Conservation (phyloP, 2,888 invertebrate species). For the Ormyrus labotus region DNA sequence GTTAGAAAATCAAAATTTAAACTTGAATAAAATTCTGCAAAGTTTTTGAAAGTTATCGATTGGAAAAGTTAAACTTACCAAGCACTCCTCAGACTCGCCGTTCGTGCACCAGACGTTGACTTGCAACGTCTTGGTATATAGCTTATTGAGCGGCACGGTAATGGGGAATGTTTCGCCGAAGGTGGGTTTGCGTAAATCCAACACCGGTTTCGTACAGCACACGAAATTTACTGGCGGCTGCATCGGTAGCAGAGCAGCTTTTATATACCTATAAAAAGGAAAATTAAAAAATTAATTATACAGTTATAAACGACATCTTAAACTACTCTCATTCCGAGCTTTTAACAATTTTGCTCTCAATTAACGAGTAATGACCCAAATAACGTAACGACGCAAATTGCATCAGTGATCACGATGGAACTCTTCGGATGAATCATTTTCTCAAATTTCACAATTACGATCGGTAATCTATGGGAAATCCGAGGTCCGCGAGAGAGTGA, state of each 20-base stretch:
- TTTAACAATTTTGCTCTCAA: not conserved
- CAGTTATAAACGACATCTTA: not conserved
- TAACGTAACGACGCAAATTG: no score
- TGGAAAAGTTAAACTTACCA: conserved; percentile 80
- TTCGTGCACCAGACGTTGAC: conserved; percentile 89
- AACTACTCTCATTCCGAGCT: not conserved
- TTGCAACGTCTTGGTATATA: conserved; percentile 92
- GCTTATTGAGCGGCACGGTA: conserved; percentile 84
- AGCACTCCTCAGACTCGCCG: conserved; percentile 86
- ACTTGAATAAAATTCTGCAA: no score
- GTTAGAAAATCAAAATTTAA: no score
- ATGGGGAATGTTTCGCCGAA: conserved; percentile 89
- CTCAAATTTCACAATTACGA: conserved; percentile 3
- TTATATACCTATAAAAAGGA: conserved; percentile 81
- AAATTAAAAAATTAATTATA: conserved; percentile 31
- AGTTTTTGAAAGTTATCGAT: no score
- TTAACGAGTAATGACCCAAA: not conserved
- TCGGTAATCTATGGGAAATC: not conserved
- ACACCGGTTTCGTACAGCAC: conserved; percentile 84
- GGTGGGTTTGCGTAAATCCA: conserved; percentile 84
- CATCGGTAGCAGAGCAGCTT: conserved; percentile 85
- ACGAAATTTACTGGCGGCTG: conserved; percentile 76
- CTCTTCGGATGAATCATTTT: not conserved
- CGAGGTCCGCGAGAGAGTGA: conserved; percentile 9
- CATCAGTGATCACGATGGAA: no score